Evolutionary conservation across 2,113 vertebrate species (phyloP).

Genomic region (Seriola dumerili): DNA sequence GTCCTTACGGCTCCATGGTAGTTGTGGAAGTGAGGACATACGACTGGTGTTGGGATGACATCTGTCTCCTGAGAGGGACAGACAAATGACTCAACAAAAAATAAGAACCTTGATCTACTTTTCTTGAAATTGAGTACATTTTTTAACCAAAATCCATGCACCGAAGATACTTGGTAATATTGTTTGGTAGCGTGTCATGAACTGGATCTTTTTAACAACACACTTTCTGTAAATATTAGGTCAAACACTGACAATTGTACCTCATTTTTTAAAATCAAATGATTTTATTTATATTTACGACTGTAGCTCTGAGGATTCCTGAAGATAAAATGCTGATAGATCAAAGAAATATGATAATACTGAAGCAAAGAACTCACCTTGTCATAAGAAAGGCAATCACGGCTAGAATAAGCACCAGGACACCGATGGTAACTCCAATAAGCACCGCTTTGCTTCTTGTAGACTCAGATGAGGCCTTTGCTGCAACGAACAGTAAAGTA

Average conservation of each 20-base stretch:
- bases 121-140: background rate
- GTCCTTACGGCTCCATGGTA: conserved; percentile 20
- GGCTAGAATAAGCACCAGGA: conserved; percentile 47
- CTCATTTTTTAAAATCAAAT: no score
- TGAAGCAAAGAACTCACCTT: conserved; percentile 50
- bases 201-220: background rate
- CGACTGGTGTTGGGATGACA: conserved; percentile 38
- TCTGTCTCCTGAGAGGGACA: conserved; percentile 61
- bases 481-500: conserved; percentile 7
- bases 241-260: background rate
- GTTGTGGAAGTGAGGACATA: conserved; percentile 65
- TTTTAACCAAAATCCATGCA: background rate
- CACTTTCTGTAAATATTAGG: background rate
- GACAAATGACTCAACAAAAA: background rate
- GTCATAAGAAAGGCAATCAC: conserved; percentile 20
- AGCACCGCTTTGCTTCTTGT: conserved; percentile 2
- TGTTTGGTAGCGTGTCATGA: background rate
- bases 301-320: background rate
- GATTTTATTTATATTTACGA: no score
- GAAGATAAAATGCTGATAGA: background rate
- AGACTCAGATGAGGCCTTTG: background rate
- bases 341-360: background rate
- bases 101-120: background rate
- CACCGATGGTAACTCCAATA: conserved; percentile 41
- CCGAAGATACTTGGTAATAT: background rate